Evolutionary conservation across 2,113 vertebrate genomes (phyloP).

Genomic region (Tachysurus fulvidraco): DNA sequence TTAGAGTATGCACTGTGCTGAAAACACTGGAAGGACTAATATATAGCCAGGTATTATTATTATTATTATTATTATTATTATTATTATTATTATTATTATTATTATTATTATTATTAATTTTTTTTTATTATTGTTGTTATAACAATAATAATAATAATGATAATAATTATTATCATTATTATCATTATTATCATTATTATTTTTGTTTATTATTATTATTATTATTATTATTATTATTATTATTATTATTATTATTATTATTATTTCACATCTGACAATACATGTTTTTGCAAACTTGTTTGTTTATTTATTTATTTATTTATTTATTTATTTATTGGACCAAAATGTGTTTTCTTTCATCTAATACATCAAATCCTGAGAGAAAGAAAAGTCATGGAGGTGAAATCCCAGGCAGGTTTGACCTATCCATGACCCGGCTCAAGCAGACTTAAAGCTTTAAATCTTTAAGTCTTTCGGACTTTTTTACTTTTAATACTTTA

Average conservation of each 20-base stretch:
- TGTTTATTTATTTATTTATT: too few species aligned
- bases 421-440: background rate
- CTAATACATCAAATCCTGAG: background rate
- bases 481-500: background rate
- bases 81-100: background rate
- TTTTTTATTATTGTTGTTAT: background rate
- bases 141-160: too few species aligned
- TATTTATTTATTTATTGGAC: background rate
- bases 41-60: background rate
- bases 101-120: too few species aligned
- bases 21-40: background rate
- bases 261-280: background rate
- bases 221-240: background rate
- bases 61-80: background rate
- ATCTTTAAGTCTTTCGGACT: background rate
- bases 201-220: background rate
- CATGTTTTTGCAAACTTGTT: background rate
- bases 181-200: background rate
- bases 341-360: background rate
- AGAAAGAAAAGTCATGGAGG: background rate
- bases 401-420: background rate
- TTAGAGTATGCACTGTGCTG: background rate
- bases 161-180: background rate
- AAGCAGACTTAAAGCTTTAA: background rate
- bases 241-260: background rate